A percentile compares a stretch with the other conserved stretches of the same genome.
These are phyloP conservation scores for Cryptotermes secundus DNA, from an alignment of 1,140 invertebrate species.

Conservation along the genomic window DNA sequence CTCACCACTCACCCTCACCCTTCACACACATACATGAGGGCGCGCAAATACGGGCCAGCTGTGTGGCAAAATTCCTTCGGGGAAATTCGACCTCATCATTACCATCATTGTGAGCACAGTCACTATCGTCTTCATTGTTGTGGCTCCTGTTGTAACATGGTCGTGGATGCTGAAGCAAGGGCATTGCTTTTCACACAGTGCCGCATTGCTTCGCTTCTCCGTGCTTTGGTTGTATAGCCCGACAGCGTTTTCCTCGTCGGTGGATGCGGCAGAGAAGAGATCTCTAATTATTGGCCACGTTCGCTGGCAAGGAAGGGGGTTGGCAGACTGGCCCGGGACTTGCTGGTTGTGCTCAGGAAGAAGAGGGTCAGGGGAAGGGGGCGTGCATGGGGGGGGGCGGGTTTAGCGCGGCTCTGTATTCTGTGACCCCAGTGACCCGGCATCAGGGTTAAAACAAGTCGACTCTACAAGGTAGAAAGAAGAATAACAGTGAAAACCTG, in stretches of 20 bases:
- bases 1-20: no score
- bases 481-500: constrained; percentile 16
- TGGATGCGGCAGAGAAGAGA: neutral
- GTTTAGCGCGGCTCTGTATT: constrained; percentile 25
- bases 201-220: neutral
- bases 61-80: neutral
- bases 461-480: neutral
- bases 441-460: neutral
- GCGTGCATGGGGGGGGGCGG: constrained; percentile 21
- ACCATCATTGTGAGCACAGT: neutral
- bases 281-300: neutral
- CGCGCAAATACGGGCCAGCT: constrained; percentile 30
- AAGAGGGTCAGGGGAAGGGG: neutral
- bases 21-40: no score
- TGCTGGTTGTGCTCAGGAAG: neutral
- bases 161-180: neutral
- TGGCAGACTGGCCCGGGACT: constrained; percentile 2
- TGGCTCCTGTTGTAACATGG: no score
- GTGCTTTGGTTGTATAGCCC: neutral
- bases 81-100: constrained; percentile 18
- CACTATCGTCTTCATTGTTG: no score
- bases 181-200: neutral
- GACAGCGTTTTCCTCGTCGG: neutral
- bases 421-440: constrained; percentile 26
- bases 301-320: neutral